Percentiles rank a stretch among this genome's conserved stretches.
These are phyloP conservation scores for Bovichtus diacanthus DNA, from an alignment of 2,797 vertebrate genomes.

Conservation along the genomic window DNA sequence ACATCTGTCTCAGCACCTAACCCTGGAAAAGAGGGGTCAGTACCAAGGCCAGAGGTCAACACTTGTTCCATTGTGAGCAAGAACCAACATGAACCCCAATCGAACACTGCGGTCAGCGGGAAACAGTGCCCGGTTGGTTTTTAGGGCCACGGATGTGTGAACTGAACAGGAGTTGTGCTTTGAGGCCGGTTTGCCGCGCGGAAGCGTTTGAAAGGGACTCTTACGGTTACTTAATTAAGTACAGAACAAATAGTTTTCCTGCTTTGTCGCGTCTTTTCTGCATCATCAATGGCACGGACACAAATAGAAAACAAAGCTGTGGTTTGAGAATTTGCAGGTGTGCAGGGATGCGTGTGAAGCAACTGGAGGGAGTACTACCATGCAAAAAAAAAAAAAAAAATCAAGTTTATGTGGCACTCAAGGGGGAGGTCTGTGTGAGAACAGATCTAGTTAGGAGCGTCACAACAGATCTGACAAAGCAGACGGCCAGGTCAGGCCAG, in stretches of 20 bases:
- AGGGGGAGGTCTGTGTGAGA: constrained; percentile 82
- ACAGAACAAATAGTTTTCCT: constrained; percentile 78
- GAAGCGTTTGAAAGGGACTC: constrained; percentile 78
- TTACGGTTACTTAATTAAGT: constrained; percentile 79
- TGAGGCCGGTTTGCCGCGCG: constrained; percentile 72
- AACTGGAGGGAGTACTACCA: constrained; percentile 60
- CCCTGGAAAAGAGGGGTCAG: constrained; percentile 84
- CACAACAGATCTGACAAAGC: constrained; percentile 81
- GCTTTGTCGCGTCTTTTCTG: constrained; percentile 80
- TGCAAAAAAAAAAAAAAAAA: constrained; percentile 35
- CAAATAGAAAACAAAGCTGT: constrained; percentile 77
- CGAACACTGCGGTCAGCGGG: constrained; percentile 71
- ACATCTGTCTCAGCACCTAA: constrained; percentile 87
- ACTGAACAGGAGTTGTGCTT: constrained; percentile 80
- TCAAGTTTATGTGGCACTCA: constrained; percentile 71
- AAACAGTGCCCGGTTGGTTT: constrained; percentile 76
- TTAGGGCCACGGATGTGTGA: constrained; percentile 82
- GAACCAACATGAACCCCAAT: constrained; percentile 84
- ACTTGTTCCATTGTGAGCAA: constrained; percentile 84
- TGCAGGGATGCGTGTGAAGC: constrained; percentile 77
- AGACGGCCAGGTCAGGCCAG: constrained; percentile 73
- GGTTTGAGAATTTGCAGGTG: constrained; percentile 84
- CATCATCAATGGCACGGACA: constrained; percentile 74
- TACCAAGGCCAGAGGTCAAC: constrained; percentile 82
- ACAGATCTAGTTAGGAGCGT: constrained; percentile 83